Percentiles rank a stretch among this genome's conserved stretches.
Conservation (phyloP, 2,113 vertebrate species). For the Leucoraja erinaceus region DNA sequence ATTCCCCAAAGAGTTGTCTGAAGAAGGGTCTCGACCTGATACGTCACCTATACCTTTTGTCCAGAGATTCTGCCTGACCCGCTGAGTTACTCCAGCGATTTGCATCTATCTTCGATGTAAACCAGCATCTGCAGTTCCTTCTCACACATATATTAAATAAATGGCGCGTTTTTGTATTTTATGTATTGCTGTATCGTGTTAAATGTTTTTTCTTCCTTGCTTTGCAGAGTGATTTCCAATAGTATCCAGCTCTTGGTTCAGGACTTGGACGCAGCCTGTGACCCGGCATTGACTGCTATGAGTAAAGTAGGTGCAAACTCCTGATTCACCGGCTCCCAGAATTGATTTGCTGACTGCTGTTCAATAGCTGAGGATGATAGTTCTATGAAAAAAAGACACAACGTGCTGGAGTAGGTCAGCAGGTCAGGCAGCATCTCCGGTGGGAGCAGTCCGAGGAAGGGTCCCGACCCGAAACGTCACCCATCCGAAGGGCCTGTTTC, state of each 20-base stretch:
- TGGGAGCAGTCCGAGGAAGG: too few relatives aligned
- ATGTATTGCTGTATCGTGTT: neutral
- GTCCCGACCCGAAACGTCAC: too few relatives aligned
- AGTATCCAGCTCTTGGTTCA: conserved; percentile 95
- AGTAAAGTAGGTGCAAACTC: conserved; percentile 75
- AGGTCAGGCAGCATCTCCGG: too few relatives aligned
- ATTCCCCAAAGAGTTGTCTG: too few relatives aligned
- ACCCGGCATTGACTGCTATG: conserved; percentile 94
- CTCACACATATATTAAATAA: neutral
- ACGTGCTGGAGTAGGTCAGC: too few relatives aligned
- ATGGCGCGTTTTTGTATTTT: neutral
- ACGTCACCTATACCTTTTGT: too few relatives aligned
- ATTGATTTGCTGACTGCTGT: neutral
- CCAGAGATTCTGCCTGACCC: too few relatives aligned
- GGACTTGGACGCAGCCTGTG: conserved; percentile 91
- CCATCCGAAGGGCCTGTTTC: too few relatives aligned
- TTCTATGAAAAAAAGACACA: neutral
- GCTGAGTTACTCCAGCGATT: too few relatives aligned
- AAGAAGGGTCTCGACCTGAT: too few relatives aligned
- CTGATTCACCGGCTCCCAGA: neutral
- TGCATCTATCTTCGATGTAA: too few relatives aligned
- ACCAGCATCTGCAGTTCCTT: too few relatives aligned
- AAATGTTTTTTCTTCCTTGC: conserved; percentile 39
- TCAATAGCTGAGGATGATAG: neutral
- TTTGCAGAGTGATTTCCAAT: conserved; percentile 88